Conservation (phyloP, 2,888 invertebrate species). For the Leistus spinibarbis region DNA sequence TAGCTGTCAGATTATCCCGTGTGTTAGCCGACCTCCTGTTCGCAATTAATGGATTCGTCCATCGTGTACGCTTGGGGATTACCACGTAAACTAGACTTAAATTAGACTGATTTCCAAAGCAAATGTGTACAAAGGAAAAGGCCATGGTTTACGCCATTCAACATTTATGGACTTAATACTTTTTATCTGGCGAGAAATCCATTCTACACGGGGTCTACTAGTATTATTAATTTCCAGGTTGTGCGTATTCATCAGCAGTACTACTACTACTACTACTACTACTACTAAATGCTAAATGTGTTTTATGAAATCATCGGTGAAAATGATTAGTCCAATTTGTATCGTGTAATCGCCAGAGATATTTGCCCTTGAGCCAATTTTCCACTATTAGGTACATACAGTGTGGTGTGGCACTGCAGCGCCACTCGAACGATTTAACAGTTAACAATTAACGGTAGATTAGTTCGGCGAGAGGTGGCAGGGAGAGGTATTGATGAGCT, state of each 20-base stretch:
- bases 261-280: too few species aligned
- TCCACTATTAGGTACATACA: background rate
- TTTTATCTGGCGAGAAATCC: too few species aligned
- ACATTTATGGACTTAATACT: background rate
- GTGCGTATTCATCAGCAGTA: too few species aligned
- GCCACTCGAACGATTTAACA: background rate
- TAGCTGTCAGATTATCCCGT: background rate
- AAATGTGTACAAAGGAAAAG: too few species aligned
- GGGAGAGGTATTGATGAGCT: background rate
- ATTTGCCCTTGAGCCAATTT: background rate
- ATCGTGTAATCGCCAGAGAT: background rate
- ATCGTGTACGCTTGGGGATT: background rate
- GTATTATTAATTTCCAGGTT: too few species aligned
- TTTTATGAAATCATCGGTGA: background rate
- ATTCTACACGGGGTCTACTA: too few species aligned
- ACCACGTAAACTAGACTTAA: background rate
- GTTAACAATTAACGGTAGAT: background rate
- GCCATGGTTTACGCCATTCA: too few species aligned
- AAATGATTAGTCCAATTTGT: background rate
- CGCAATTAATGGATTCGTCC: background rate
- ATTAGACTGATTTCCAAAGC: background rate
- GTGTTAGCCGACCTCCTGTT: background rate
- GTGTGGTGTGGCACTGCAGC: too few species aligned
- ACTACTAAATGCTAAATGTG: background rate
- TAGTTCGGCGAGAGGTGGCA: background rate